Evolutionary conservation across 2,888 invertebrate species (phyloP).

Genomic region (Stenotaenia linearis): DNA sequence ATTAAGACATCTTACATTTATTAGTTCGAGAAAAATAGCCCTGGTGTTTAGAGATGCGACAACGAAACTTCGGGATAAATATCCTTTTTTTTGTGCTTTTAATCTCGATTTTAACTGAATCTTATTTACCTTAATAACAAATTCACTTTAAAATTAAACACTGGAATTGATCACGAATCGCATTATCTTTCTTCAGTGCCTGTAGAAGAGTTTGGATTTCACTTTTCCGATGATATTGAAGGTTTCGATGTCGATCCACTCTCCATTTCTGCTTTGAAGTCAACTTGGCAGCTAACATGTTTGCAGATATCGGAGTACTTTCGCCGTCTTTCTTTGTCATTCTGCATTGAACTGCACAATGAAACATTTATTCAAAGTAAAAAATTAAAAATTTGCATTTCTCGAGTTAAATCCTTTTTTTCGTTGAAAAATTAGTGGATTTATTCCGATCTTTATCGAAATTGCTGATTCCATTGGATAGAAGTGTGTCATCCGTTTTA

Average conservation of each 20-base stretch:
- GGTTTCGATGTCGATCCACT: neutral
- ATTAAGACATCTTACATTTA: neutral
- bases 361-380: neutral
- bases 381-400: neutral
- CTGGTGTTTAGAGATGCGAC: neutral
- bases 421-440: neutral
- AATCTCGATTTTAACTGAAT: no score
- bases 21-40: neutral
- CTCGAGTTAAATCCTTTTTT: neutral
- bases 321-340: neutral
- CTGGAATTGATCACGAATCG: neutral
- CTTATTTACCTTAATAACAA: neutral
- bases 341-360: neutral
- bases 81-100: neutral
- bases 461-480: neutral
- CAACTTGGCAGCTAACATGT: neutral
- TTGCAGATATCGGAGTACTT: slow-evolving; percentile 8
- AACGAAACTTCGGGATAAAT: neutral
- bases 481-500: neutral
- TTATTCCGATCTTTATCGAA: neutral
- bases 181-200: neutral
- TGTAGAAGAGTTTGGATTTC: neutral
- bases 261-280: neutral
- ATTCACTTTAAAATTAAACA: neutral
- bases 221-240: neutral